Base-by-base conservation (phyloP, 2,888 invertebrate genomes). In the Ecdyonurus torrentis region DNA sequence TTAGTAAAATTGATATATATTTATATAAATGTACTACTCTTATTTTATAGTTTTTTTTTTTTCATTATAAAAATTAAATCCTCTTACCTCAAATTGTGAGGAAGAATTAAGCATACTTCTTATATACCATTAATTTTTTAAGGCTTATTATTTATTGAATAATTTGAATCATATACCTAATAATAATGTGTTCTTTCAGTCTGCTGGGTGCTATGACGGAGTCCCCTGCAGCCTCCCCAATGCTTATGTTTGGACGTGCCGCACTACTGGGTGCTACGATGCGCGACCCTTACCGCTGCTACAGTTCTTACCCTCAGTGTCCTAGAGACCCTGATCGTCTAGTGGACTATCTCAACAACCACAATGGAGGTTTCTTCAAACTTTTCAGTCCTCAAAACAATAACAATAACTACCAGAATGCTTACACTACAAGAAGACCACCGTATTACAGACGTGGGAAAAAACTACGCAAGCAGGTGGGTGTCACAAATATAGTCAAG, bases 291-390 rank as follows among this genome's bases (percentile, higher is more conserved):
- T 74, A 76, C 0, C 74, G 77, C 20, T 87, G 87, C 69, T 76
- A 80, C 58, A 76, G 78, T 64, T 85, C 85, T 10, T 91, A 89
- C 70, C 82, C 86, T 0, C 78, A 78, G 61, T 91, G 91, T 70
- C 91, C 91, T 0, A 80, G 79, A 60, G 84, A 87, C 71, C 80
- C 87, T 25, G 84, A 85, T 67, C 81, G 83, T 67, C 79, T 91
- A 10, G 80, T 90, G 52, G 78, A 85, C 72, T 91, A 91, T 72
- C 76, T 91, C 61, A 91, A 91, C 75, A 91, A 89, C 73, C 84
- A 91, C 71, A 89, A 89, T 63, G 91, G 91, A 53, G 91, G 91
- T 1, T 89, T 91, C 74, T 91, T 90, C 71, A 79, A 87, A 65
- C 88, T 87, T 71, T 90, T 90, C 71, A 84, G 80, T 66, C 25